Conservation (phyloP, 1,140 invertebrate genomes). For the Ruditapes philippinarum region DNA sequence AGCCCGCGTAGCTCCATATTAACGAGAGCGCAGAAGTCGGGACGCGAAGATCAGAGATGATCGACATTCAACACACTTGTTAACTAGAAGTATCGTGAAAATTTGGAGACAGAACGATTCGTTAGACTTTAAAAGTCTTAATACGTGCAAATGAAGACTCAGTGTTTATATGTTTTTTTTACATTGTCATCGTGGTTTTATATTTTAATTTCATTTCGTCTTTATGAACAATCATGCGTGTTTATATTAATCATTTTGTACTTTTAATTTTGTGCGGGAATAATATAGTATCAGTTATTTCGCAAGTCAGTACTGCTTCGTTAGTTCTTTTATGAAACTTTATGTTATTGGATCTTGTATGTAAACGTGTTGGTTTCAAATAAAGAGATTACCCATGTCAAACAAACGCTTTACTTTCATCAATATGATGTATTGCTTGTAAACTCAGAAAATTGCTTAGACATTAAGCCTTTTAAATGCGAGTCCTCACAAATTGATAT, state of each 20-base stretch:
- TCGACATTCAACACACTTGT: constrained; percentile 4
- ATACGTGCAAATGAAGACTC: constrained; percentile 17
- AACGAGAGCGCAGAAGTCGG: constrained; percentile 22
- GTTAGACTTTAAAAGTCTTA: constrained; percentile 13
- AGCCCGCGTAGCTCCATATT: constrained; percentile 80
- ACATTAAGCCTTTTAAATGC: no score
- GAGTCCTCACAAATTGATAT: no score
- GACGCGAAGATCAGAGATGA: constrained; percentile 58
- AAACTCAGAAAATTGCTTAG: no score
- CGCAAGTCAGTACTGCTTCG: background rate
- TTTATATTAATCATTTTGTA: background rate
- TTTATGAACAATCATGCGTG: constrained; percentile 13
- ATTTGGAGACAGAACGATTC: background rate
- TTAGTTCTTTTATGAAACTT: background rate
- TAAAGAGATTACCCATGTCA: background rate
- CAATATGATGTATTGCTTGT: background rate
- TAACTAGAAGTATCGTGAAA: constrained; percentile 32
- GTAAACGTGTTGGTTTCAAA: constrained; percentile 43
- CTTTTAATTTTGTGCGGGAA: background rate
- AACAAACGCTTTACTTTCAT: background rate
- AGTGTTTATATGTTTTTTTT: background rate
- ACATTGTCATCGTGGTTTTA: background rate
- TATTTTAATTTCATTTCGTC: background rate
- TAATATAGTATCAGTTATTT: background rate
- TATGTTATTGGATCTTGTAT: background rate